Percentiles rank a stretch among this genome's conserved stretches.
Evolutionary conservation across 1,140 invertebrate species (phyloP).

Genomic region (Thalassaphorura encarpata): DNA sequence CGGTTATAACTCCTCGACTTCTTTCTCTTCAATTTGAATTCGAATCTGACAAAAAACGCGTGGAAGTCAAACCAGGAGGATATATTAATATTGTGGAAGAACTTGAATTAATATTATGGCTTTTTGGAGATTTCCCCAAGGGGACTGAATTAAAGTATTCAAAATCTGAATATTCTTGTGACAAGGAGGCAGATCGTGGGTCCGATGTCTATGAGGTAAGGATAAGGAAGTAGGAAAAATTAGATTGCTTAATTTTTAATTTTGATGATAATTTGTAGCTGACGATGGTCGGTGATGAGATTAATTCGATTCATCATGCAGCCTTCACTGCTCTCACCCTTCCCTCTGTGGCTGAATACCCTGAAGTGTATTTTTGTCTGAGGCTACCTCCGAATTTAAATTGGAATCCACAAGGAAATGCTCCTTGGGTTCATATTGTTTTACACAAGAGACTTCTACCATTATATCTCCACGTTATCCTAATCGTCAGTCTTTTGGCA

Average conservation of each 20-base stretch:
- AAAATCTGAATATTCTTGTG: slow-evolving; percentile 12
- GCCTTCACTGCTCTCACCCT: background rate
- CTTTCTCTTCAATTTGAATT: slow-evolving; percentile 17
- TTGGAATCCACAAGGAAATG: background rate
- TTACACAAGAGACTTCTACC: slow-evolving; percentile 15
- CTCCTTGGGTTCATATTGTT: slow-evolving; percentile 1
- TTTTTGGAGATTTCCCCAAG: slow-evolving; percentile 12
- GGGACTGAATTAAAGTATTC: slow-evolving; percentile 9
- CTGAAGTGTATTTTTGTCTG: background rate
- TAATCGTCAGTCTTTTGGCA: slow-evolving; percentile 40
- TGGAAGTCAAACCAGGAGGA: background rate
- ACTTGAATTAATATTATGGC: background rate
- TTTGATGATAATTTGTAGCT: background rate
- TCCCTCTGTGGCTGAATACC: background rate
- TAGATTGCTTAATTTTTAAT: background rate
- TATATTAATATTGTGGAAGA: slow-evolving; percentile 14
- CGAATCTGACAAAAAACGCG: slow-evolving; percentile 18
- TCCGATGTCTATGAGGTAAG: background rate
- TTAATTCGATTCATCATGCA: background rate
- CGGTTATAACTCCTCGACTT: too few relatives aligned
- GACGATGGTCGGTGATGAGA: background rate
- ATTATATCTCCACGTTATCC: slow-evolving; percentile 34
- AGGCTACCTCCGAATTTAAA: background rate
- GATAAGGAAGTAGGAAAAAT: background rate
- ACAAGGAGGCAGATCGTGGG: background rate